Evolutionary conservation across 1,140 invertebrate species (phyloP).

Genomic region (Sitophilus oryzae): DNA sequence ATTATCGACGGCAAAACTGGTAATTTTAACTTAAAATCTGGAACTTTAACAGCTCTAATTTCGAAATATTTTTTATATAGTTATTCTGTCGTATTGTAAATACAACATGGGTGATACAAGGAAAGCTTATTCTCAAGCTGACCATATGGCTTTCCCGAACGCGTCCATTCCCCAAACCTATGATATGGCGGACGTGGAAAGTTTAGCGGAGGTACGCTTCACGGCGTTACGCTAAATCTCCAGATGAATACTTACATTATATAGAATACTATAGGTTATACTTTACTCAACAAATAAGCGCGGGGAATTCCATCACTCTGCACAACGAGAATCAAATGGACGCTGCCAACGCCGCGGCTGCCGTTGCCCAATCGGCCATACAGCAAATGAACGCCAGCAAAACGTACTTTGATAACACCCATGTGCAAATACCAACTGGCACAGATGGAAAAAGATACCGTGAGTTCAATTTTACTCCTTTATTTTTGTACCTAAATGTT

Average conservation of each 20-base stretch:
- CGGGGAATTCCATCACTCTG: conserved; percentile 51
- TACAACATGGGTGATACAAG: conserved; percentile 46
- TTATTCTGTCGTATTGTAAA: conserved; percentile 56
- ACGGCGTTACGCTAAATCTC: conserved; percentile 66
- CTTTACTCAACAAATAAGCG: conserved; percentile 67
- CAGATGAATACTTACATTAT: conserved; percentile 67
- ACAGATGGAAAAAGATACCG: conserved; percentile 62
- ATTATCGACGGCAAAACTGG: conserved; percentile 63
- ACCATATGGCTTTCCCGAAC: conserved; percentile 37
- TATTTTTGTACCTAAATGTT: too few relatives aligned
- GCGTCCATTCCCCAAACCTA: conserved; percentile 45
- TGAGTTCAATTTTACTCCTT: conserved; percentile 39
- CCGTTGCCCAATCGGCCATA: conserved; percentile 84
- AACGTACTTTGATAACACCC: conserved; percentile 37
- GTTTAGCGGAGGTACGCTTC: conserved; percentile 74
- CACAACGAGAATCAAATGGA: conserved; percentile 55
- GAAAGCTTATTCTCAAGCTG: conserved; percentile 41
- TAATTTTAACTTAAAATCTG: conserved; percentile 28
- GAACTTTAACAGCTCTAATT: neutral
- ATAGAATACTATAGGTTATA: conserved; percentile 76
- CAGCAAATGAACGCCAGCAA: conserved; percentile 63
- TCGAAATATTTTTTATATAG: conserved; percentile 31
- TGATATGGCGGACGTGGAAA: conserved; percentile 63
- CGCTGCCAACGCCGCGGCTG: conserved; percentile 79
- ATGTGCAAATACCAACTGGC: conserved; percentile 47